Percentiles rank a stretch among this genome's conserved stretches.
phyloP scores from a whole-genome alignment of 2,888 invertebrate genomes.

The Tetragonisca angustula region DNA sequence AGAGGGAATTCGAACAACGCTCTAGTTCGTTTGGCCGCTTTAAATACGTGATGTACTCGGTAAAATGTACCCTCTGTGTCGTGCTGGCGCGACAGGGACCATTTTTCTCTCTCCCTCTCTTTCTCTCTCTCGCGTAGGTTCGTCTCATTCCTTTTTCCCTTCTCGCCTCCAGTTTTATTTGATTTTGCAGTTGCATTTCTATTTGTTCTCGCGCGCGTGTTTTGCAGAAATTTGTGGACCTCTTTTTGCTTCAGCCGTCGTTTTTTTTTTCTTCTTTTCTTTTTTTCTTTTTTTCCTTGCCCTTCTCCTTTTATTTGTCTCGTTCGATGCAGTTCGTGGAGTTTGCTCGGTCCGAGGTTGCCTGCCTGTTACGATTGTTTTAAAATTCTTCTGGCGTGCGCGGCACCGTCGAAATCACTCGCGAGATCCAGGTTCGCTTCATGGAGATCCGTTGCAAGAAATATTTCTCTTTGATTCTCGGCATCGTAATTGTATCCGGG shows the following conservation, averaged over 20 bases:
- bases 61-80: conserved; percentile 13
- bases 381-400: background rate
- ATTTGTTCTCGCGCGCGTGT: background rate
- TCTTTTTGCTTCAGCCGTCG: background rate
- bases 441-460: background rate
- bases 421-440: background rate
- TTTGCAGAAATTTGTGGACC: background rate
- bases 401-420: background rate
- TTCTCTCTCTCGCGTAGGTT: background rate
- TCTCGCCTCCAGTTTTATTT: background rate
- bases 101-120: background rate
- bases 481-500: background rate
- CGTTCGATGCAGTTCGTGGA: background rate
- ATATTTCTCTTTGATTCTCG: background rate
- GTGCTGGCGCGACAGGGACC: background rate
- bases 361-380: conserved; percentile 3
- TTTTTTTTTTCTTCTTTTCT: background rate
- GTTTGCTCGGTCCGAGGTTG: background rate
- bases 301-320: background rate
- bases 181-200: background rate
- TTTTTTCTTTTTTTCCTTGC: background rate
- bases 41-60: conserved; percentile 51
- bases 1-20: conserved; percentile 64
- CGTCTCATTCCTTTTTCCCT: background rate
- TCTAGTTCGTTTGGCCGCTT: conserved; percentile 59